phyloP scores from a whole-genome alignment of 2,888 invertebrate genomes.

The Ophonus ardosiacus region DNA sequence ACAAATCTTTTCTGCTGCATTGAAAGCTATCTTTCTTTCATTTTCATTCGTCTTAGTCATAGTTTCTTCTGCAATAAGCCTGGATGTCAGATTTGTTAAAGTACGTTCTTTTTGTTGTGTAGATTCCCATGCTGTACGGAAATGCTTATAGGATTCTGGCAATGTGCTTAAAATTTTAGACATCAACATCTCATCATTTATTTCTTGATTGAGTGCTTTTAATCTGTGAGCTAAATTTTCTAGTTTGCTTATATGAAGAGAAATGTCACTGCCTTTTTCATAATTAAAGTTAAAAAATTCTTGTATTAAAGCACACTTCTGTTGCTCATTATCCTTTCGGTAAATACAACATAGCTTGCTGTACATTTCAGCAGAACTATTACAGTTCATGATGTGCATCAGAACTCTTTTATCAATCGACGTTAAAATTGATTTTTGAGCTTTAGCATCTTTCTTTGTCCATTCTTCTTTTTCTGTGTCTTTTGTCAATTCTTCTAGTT shows the following conservation, averaged over 20 bases:
- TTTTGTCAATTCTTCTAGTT: neutral
- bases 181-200: slow-evolving; percentile 47
- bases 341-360: neutral
- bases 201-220: neutral
- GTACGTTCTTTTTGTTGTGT: slow-evolving; percentile 52
- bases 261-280: neutral
- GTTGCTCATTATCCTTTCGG: neutral
- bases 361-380: neutral
- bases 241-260: neutral
- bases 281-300: neutral
- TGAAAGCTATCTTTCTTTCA: neutral
- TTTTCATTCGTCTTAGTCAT: neutral
- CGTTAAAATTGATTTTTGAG: slow-evolving; percentile 63
- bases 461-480: neutral
- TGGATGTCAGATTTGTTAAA: slow-evolving; percentile 58
- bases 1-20: neutral
- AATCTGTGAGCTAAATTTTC: neutral
- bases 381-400: too few relatives aligned
- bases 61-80: slow-evolving; percentile 54
- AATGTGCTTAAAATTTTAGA: slow-evolving; percentile 63
- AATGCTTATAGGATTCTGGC: slow-evolving; percentile 58
- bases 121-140: slow-evolving; percentile 64
- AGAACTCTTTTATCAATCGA: too few relatives aligned
- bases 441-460: slow-evolving; percentile 13
- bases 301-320: neutral